These are phyloP conservation scores for Cyprinodon brontotheroides DNA, from an alignment of 2,113 vertebrate genomes.

Conservation along the genomic window DNA sequence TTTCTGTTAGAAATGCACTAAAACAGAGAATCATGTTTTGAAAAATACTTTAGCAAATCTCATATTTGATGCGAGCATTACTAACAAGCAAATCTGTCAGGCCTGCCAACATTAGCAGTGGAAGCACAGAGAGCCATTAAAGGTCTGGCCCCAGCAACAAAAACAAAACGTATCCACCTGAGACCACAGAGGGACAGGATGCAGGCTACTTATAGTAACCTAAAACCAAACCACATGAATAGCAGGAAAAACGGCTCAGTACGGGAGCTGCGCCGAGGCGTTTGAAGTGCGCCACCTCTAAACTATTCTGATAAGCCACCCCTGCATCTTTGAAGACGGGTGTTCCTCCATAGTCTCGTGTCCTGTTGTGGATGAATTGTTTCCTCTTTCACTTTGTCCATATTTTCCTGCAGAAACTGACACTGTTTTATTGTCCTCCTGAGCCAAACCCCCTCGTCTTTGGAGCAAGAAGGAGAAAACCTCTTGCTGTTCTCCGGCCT, in stretches of 20 bases:
- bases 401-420: constrained; percentile 89
- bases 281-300: constrained; percentile 97
- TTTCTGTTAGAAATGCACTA: background rate
- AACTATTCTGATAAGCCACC: constrained; percentile 89
- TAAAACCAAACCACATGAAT: constrained; percentile 92
- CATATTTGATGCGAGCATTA: constrained; percentile 62
- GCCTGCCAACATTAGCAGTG: constrained; percentile 77
- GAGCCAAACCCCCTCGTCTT: constrained; percentile 46
- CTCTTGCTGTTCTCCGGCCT: constrained; percentile 27
- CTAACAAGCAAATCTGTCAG: constrained; percentile 84
- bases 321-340: constrained; percentile 95
- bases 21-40: background rate
- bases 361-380: constrained; percentile 93
- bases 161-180: constrained; percentile 95
- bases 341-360: constrained; percentile 89
- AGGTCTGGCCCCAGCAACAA: constrained; percentile 81
- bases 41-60: constrained; percentile 53
- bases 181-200: constrained; percentile 97
- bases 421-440: constrained; percentile 78
- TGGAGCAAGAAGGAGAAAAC: constrained; percentile 25
- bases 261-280: constrained; percentile 75
- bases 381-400: constrained; percentile 92
- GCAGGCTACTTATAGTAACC: constrained; percentile 96
- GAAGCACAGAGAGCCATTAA: constrained; percentile 75
- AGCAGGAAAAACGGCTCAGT: constrained; percentile 92